Base-by-base conservation (phyloP, 2,797 vertebrate genomes). In the Phoxinus dragarum region DNA sequence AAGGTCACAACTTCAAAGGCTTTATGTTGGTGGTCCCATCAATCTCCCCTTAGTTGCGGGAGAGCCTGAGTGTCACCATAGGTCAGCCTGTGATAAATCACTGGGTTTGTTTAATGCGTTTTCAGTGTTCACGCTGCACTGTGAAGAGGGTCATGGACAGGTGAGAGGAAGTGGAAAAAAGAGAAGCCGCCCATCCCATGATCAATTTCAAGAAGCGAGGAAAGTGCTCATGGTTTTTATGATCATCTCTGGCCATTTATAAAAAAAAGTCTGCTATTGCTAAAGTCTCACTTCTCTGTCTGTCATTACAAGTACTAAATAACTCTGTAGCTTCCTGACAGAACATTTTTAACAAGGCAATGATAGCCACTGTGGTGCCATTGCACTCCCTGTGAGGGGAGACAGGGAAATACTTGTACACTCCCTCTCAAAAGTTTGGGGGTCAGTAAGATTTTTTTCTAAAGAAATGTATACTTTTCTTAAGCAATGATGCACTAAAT, bases 131-230 rank as follows among this genome's bases (percentile, higher is more conserved):
- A 61, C 0, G 9, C 27, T 81, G 64, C 34, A 21, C 49, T 69
- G 75, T 40, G 52, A 79, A 76, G 54, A 75, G 72, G 74, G 75
- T 86, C 87, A 88, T 27, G 75, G 84, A 69, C 80, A 88, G 77
- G 81, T 56, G 74, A 75, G 34, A 66, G 59, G 68, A 73, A 67
- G 72, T 75, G 59, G 67, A 72, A 77, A 34, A 44, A 38, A 78
- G 74, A 66, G 56, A 27, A 52, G 23, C 38, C 49, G 14, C 14
- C 23, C 69, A 61, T 81, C n/a, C 21, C 23, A 36, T 52, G 67
- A 47, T 64, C 54, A 76, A 44, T 66, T 72, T 66, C 9, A 81
- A 36, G 69, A 68, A 40, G n/a, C 21, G 5, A 76, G 40, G 5
- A 6, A 10, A 54, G 34, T 81, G 16, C 23, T 71, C 36, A 6